phyloP scores from a whole-genome alignment of 1,140 invertebrate genomes.

The Brachionus rotundiformis region DNA sequence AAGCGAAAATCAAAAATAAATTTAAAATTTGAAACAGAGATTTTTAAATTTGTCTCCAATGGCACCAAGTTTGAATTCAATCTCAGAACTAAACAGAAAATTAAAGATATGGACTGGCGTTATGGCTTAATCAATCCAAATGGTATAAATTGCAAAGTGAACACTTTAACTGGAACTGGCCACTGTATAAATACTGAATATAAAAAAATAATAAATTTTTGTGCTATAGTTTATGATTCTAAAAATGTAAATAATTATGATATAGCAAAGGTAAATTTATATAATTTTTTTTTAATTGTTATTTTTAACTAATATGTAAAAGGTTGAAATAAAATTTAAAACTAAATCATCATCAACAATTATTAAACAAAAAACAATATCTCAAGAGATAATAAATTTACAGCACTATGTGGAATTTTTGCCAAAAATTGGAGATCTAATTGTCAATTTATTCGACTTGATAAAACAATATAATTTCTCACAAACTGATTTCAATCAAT shows the following conservation, averaged over 20 bases:
- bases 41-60: background rate
- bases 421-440: constrained; percentile 18
- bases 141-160: background rate
- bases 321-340: constrained; percentile 20
- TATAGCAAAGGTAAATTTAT: constrained; percentile 16
- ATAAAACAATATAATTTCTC: background rate
- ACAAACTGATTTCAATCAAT: background rate
- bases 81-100: background rate
- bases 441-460: background rate
- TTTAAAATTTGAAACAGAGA: background rate
- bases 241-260: constrained; percentile 21
- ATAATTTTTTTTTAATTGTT: background rate
- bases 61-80: background rate
- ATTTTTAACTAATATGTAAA: background rate
- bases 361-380: background rate
- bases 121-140: background rate
- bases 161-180: background rate
- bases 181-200: background rate
- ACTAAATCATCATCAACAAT: background rate
- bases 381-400: background rate
- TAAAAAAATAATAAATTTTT: background rate
- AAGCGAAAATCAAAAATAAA: background rate
- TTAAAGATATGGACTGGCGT: background rate
- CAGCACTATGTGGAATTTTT: background rate
- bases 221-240: constrained; percentile 2